These are phyloP conservation scores for Enoplolaimus lenunculus DNA, from an alignment of 2,888 invertebrate genomes.

Conservation along the genomic window DNA sequence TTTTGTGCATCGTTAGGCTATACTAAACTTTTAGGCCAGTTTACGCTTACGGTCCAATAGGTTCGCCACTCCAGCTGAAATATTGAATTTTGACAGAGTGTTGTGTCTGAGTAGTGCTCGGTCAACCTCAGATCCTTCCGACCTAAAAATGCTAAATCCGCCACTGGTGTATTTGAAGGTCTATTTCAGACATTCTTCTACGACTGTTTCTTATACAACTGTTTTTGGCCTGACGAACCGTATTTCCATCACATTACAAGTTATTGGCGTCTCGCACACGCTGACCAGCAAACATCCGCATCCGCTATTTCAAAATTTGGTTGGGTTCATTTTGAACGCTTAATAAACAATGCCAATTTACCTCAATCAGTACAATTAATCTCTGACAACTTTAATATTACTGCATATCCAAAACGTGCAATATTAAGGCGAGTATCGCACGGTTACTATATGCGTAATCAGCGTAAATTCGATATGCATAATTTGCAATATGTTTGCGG, in stretches of 20 bases:
- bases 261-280: neutral
- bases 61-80: no score
- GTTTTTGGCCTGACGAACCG: constrained; percentile 11
- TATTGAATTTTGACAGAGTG: no score
- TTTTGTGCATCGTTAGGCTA: no score
- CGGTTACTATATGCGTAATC: neutral
- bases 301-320: neutral
- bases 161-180: no score
- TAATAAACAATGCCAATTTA: neutral
- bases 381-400: neutral
- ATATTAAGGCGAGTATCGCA: neutral
- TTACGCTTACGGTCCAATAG: no score
- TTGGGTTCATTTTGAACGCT: neutral
- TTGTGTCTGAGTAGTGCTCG: no score
- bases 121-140: no score
- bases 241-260: constrained; percentile 6
- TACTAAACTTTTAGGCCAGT: no score
- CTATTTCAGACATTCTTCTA: constrained; percentile 12
- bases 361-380: neutral
- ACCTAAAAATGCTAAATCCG: no score
- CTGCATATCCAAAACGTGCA: neutral
- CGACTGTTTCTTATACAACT: constrained; percentile 11
- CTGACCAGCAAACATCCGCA: neutral
- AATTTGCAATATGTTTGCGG: neutral
- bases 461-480: neutral